Conservation (phyloP, 2,113 vertebrate species). For the Nothobranchius kuhntae region DNA sequence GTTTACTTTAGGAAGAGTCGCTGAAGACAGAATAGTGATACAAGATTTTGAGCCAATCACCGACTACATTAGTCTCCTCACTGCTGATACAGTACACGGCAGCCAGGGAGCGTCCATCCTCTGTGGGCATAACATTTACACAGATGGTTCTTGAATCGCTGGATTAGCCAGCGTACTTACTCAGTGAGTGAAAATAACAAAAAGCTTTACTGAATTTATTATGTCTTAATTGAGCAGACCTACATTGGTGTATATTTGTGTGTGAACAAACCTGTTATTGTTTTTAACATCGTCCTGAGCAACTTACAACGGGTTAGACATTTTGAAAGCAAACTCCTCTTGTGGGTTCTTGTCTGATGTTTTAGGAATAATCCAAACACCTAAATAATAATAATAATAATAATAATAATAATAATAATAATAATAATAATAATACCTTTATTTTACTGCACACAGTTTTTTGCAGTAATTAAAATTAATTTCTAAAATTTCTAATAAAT, state of each 20-base stretch:
- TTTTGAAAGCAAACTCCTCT: slow-evolving; percentile 46
- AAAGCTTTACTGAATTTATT: slow-evolving; percentile 73
- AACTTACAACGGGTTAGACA: slow-evolving; percentile 13
- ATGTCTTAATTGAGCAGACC: slow-evolving; percentile 75
- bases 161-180: slow-evolving; percentile 78
- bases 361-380: background rate
- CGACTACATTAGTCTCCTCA: slow-evolving; percentile 33
- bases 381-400: background rate
- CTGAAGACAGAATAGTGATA: slow-evolving; percentile 44
- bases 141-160: slow-evolving; percentile 80
- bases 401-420: background rate
- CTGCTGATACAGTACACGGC: slow-evolving; percentile 62
- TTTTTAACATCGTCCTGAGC: slow-evolving; percentile 16
- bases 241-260: slow-evolving; percentile 75
- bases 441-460: too few species aligned
- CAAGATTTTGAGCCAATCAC: slow-evolving; percentile 43
- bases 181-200: slow-evolving; percentile 69
- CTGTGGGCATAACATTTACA: slow-evolving; percentile 72
- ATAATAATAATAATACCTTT: background rate
- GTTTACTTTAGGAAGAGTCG: slow-evolving; percentile 59
- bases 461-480: too few species aligned
- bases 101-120: slow-evolving; percentile 61
- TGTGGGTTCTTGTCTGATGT: slow-evolving; percentile 7
- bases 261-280: slow-evolving; percentile 40
- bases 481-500: too few species aligned